Evolutionary conservation across 2,888 invertebrate species (phyloP).

Genomic region (Rotaria macrura): DNA sequence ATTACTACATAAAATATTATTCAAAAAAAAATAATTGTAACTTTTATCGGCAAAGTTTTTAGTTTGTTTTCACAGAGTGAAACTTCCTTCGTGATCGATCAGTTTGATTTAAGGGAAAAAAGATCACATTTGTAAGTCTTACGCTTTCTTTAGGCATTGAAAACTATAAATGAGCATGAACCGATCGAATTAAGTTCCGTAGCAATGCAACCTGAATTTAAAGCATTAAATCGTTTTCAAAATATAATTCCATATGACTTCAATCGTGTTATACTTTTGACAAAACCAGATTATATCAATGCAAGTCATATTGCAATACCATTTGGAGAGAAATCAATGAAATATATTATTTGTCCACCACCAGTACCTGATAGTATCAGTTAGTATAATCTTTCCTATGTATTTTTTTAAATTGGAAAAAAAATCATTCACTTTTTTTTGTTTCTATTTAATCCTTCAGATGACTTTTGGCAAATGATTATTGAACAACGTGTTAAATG

Average conservation of each 20-base stretch:
- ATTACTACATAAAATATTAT: too few species aligned
- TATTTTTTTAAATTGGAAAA: not conserved
- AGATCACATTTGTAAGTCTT: too few species aligned
- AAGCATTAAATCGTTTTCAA: constrained; percentile 8
- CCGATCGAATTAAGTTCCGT: not conserved
- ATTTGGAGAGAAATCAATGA: constrained; percentile 3
- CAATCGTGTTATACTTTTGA: not conserved
- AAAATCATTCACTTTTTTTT: not conserved
- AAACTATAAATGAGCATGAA: not conserved
- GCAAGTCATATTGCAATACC: not conserved
- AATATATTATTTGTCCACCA: constrained; percentile 14
- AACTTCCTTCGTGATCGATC: too few species aligned
- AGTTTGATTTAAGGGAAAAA: not conserved
- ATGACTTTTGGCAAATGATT: constrained; percentile 21
- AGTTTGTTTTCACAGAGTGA: too few species aligned
- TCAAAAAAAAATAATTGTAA: too few species aligned
- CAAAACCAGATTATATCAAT: constrained; percentile 13
- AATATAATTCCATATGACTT: constrained; percentile 7
- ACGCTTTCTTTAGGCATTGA: not conserved
- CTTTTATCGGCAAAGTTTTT: too few species aligned
- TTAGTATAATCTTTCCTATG: not conserved
- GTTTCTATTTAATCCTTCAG: not conserved
- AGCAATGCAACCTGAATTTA: not conserved
- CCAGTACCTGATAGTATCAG: constrained; percentile 4
- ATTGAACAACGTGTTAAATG: not conserved